Evolutionary conservation across 2,888 invertebrate genomes (phyloP).

Genomic region (Aphidius colemani): DNA sequence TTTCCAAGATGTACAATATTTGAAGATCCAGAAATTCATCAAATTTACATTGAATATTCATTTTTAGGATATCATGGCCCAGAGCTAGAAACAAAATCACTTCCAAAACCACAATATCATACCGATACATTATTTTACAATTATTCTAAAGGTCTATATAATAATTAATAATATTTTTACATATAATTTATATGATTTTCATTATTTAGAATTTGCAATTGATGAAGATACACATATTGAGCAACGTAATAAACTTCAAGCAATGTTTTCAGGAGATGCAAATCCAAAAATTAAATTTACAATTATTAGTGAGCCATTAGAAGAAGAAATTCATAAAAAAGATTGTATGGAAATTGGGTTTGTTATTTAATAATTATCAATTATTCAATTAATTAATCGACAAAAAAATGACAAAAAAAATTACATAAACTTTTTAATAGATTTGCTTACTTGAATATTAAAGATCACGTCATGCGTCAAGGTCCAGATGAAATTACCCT

Average conservation of each 20-base stretch:
- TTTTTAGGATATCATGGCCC: constrained; percentile 48
- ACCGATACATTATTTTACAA: constrained; percentile 31
- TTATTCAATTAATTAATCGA: constrained; percentile 11
- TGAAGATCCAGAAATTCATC: constrained; percentile 37
- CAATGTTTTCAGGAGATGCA: constrained; percentile 42
- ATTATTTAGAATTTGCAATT: constrained; percentile 44
- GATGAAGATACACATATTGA: constrained; percentile 39
- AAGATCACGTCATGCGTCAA: constrained; percentile 41
- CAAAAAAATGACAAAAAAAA: neutral
- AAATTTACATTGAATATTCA: constrained; percentile 50
- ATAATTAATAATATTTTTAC: neutral
- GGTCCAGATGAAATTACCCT: constrained; percentile 36
- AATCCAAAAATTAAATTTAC: constrained; percentile 46
- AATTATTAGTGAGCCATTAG: constrained; percentile 48
- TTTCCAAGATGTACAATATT: constrained; percentile 39
- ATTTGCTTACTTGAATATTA: constrained; percentile 46
- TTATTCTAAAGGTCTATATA: constrained; percentile 30
- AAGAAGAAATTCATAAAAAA: constrained; percentile 43
- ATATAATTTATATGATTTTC: neutral
- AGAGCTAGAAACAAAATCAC: constrained; percentile 49
- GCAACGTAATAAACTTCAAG: constrained; percentile 41
- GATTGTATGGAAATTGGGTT: constrained; percentile 54
- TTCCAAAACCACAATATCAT: constrained; percentile 35
- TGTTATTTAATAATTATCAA: constrained; percentile 21
- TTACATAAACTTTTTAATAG: constrained; percentile 33